These are phyloP conservation scores for Chaetura pelagica DNA, from an alignment of 2,113 vertebrate species.

Conservation along the genomic window DNA sequence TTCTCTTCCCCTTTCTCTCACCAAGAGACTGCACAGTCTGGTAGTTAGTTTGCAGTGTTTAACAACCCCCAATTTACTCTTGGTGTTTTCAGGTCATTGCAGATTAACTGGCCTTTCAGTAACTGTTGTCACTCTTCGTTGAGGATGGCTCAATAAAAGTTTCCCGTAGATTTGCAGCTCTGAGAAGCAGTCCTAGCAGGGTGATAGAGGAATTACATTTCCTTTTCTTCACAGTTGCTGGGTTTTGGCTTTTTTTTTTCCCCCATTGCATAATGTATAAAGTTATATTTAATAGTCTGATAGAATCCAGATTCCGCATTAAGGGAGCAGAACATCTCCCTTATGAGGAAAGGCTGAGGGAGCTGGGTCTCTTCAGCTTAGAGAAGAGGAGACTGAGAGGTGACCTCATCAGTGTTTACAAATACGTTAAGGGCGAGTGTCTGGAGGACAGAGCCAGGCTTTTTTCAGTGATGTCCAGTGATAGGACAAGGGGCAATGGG, in stretches of 20 bases:
- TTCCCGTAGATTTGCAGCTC: not conserved
- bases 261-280: not conserved
- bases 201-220: not conserved
- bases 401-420: no score
- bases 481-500: no score
- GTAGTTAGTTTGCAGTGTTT: not conserved
- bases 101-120: conserved; percentile 11
- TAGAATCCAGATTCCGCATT: not conserved
- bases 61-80: not conserved
- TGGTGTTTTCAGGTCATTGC: not conserved
- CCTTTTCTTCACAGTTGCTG: not conserved
- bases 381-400: no score
- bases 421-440: no score
- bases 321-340: no score
- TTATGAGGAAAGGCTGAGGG: no score
- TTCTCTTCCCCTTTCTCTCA: not conserved
- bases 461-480: no score
- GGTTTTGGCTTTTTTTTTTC: not conserved
- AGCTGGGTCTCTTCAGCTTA: no score
- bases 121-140: not conserved
- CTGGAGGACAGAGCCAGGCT: no score
- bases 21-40: not conserved
- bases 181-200: not conserved
- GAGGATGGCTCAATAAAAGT: conserved; percentile 11
- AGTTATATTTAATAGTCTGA: not conserved